These are phyloP conservation scores for Eclectus roratus DNA, from an alignment of 2,113 vertebrate species.

Conservation along the genomic window DNA sequence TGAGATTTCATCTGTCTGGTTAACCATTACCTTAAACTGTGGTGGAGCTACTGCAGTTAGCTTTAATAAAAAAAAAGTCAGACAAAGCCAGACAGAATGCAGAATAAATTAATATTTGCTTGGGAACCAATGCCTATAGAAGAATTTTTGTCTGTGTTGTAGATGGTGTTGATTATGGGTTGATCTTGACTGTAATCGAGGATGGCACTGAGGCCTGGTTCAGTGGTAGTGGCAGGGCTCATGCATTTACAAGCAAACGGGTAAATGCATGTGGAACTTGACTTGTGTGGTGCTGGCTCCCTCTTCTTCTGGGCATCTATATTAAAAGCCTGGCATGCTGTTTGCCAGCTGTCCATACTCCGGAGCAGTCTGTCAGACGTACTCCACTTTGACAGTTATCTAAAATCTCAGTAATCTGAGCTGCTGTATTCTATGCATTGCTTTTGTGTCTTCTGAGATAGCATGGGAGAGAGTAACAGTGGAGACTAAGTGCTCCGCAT, in stretches of 20 bases:
- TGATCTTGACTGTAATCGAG: neutral
- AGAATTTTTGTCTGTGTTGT: neutral
- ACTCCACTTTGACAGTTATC: neutral
- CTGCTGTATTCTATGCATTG: neutral
- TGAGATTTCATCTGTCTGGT: constrained; percentile 42
- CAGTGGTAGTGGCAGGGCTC: neutral
- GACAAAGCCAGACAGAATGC: neutral
- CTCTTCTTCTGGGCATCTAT: neutral
- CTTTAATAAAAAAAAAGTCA: neutral
- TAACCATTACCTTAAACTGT: constrained; percentile 17
- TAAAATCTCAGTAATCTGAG: constrained; percentile 36
- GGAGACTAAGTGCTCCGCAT: neutral
- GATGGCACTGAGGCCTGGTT: neutral
- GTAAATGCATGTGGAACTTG: neutral
- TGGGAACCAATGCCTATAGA: neutral
- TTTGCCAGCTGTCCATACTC: neutral
- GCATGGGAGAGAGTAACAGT: neutral
- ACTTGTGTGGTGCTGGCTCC: neutral
- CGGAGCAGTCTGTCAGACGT: neutral
- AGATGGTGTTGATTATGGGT: neutral
- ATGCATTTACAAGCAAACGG: neutral
- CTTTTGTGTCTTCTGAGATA: constrained; percentile 26
- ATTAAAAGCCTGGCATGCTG: neutral
- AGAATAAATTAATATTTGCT: neutral
- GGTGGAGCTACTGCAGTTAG: neutral